Base-by-base conservation (phyloP, 2,888 invertebrate genomes). In the Drosophila neotestacea region DNA sequence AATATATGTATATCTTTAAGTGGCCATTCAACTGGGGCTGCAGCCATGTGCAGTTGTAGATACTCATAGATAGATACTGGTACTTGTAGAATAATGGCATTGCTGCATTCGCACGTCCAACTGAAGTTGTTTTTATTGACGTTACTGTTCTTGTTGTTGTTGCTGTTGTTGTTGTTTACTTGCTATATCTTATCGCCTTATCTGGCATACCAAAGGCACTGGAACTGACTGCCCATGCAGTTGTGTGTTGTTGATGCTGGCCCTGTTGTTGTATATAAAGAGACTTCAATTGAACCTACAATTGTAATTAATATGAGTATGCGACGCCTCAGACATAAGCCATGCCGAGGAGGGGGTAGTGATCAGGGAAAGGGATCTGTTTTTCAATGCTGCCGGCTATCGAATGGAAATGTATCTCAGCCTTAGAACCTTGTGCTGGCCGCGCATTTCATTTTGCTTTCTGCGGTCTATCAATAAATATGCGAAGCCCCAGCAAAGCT, bases 261-360 rank as follows among this genome's bases (percentile, higher is more conserved):
- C 46, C 39, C 27, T 44, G 44, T 9, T 55, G n/a, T 61, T 46
- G 39, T 36, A 39, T 13, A 36, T 27, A 39, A 79, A 80, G 69
- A 69, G 74, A 81, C 68, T 83, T 74, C 62, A 86, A 88, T 86
- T 74, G 87, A 80, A 77, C 66, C 69, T 72, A 73, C 67, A 70
- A 77, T 77, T 88, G 89, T 83, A 86, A 83, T 83, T 86, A 88
- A 83, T 83, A 83, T 74, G 65, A 69, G 71, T 60, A 59, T 51
- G 30, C 64, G 27, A 65, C 62, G 73, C 48, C 51, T 58, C 41
- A 51, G 9, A 46, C 34, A 16, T 32, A 30, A 32, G 5, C 9
- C 47, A 4, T 13, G 46, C 9, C 16, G 16, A 9, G 16, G 47
- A 4, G 16, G 11, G 11, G 11, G 11, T 4, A 9, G 7, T 32